Evolutionary conservation across 2,797 vertebrate species (phyloP).

Genomic region (Pyrocephalus nanus): DNA sequence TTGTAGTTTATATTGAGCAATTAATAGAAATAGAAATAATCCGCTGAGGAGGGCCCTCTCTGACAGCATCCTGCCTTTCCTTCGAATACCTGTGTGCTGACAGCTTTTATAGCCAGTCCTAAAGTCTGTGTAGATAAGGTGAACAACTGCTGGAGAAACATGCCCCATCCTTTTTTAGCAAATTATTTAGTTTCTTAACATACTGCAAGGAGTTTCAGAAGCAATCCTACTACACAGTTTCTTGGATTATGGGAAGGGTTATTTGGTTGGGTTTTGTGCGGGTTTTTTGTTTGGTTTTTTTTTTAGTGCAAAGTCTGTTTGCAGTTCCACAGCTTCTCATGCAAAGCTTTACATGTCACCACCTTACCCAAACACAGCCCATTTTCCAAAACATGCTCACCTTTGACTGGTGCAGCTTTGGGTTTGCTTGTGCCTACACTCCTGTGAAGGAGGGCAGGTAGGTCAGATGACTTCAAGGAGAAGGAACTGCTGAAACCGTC

Average conservation of each 20-base stretch:
- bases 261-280: background rate
- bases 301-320: background rate
- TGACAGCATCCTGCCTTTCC: background rate
- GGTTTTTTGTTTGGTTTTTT: background rate
- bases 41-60: background rate
- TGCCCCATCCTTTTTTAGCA: background rate
- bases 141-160: background rate
- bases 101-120: background rate
- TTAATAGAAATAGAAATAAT: background rate
- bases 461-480: slow-evolving; percentile 64
- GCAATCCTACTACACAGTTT: background rate
- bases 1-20: background rate
- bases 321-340: background rate
- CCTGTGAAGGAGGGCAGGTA: background rate
- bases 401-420: background rate
- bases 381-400: background rate
- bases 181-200: background rate
- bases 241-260: background rate
- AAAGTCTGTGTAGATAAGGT: background rate
- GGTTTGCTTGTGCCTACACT: background rate
- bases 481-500: slow-evolving; percentile 62
- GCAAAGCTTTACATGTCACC: background rate
- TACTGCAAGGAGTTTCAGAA: background rate
- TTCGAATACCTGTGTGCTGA: background rate
- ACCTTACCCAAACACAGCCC: background rate